Percentiles rank a stretch among this genome's conserved stretches.
Conservation (phyloP, 2,113 vertebrate genomes). For the Pogonocichla stellata region DNA sequence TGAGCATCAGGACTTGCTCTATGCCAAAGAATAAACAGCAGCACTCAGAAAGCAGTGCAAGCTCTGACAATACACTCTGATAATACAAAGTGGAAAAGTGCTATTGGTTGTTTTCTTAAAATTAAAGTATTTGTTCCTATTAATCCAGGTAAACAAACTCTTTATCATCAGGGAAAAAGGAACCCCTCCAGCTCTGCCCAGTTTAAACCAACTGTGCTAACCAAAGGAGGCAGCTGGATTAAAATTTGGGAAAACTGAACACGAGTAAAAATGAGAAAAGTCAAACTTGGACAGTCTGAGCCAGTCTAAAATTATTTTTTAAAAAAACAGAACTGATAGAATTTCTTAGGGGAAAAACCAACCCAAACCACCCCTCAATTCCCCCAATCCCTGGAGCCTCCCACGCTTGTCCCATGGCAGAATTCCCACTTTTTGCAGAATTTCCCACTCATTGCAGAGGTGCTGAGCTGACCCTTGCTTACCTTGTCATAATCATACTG, state of each 20-base stretch:
- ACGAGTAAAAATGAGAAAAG: background rate
- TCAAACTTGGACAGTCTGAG: background rate
- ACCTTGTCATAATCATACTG: constrained; percentile 99
- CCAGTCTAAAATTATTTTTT: background rate
- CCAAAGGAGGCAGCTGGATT: background rate
- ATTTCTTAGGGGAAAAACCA: background rate
- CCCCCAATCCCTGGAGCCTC: background rate
- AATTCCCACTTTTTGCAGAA: background rate
- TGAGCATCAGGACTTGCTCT: background rate
- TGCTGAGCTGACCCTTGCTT: background rate
- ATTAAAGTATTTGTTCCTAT: background rate
- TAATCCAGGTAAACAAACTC: background rate
- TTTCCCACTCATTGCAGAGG: background rate
- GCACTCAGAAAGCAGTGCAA: background rate
- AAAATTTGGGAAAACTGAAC: background rate
- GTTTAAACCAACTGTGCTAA: constrained; percentile 1
- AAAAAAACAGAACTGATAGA: background rate
- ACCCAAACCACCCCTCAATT: background rate
- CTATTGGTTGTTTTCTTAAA: background rate
- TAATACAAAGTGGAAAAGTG: background rate
- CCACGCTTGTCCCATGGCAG: background rate
- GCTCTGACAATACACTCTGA: background rate
- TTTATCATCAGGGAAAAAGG: background rate
- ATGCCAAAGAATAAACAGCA: background rate
- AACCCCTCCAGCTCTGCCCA: constrained; percentile 1